These are phyloP conservation scores for Pelodiscus sinensis DNA, from an alignment of 2,113 vertebrate species.

Conservation along the genomic window DNA sequence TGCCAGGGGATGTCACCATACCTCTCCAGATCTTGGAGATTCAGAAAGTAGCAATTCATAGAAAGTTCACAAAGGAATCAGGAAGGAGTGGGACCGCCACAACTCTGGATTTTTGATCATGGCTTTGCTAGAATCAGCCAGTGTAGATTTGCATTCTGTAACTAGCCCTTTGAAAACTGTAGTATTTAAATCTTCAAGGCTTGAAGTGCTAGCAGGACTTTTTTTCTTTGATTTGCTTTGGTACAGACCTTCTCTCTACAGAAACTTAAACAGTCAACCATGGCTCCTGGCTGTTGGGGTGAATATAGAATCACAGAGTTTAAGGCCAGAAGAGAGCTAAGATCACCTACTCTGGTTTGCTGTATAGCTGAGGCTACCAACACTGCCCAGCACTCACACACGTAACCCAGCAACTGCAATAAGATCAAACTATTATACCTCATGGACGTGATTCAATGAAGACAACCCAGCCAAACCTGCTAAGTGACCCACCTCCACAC, in stretches of 20 bases:
- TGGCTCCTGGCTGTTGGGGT: not conserved
- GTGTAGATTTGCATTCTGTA: not conserved
- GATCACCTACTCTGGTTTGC: not conserved
- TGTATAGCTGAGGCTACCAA: not conserved
- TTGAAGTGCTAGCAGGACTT: not conserved
- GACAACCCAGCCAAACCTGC: not conserved
- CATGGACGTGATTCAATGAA: not conserved
- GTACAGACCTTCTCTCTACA: not conserved
- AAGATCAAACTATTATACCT: not conserved
- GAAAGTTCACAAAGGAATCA: conserved; percentile 41
- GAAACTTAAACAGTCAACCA: not conserved
- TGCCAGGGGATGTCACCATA: conserved; percentile 61
- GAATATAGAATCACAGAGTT: not conserved
- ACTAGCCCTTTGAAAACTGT: not conserved
- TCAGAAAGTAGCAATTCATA: conserved; percentile 43
- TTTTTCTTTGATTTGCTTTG: not conserved
- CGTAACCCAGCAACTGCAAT: not conserved
- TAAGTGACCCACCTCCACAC: not conserved
- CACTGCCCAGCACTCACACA: not conserved
- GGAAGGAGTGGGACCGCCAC: not conserved
- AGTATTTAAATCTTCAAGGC: not conserved
- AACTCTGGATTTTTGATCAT: not conserved
- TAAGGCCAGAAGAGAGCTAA: not conserved
- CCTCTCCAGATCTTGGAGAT: conserved; percentile 51
- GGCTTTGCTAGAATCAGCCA: not conserved